Evolutionary conservation across 2,113 vertebrate species (phyloP).

Genomic region (Phylloscopus trochiloides): DNA sequence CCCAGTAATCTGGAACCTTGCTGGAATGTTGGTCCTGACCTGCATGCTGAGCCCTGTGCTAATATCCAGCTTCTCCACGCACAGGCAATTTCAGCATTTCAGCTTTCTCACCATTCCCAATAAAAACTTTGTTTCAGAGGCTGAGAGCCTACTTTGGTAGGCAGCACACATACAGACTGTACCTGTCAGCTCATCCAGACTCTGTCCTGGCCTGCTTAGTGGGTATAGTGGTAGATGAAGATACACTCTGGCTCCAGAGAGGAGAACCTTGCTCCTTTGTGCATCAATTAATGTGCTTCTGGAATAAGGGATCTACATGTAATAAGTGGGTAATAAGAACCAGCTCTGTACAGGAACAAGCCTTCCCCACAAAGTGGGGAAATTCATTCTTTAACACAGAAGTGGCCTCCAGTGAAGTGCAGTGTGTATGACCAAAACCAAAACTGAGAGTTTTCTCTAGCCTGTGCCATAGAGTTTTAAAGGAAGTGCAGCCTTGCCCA

Average conservation of each 20-base stretch:
- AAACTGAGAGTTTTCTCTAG: neutral
- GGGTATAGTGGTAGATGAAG: neutral
- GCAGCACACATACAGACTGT: neutral
- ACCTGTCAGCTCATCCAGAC: neutral
- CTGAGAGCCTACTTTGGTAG: neutral
- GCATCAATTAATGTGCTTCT: neutral
- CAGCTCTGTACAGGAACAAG: neutral
- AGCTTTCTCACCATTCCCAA: neutral
- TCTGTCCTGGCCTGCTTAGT: neutral
- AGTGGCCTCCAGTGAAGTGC: neutral
- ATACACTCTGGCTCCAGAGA: neutral
- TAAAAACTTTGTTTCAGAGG: neutral
- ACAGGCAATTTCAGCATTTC: neutral
- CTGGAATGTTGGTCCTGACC: rapidly evolving
- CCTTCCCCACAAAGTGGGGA: neutral
- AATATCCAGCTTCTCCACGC: rapidly evolving
- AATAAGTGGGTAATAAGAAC: neutral
- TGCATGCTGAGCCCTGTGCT: neutral
- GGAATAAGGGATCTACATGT: neutral
- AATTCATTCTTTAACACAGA: neutral
- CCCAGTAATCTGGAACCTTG: neutral
- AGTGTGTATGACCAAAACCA: neutral
- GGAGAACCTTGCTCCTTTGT: neutral
- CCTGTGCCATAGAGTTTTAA: neutral
- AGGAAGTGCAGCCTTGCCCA: neutral